Evolutionary conservation across 2,797 vertebrate genomes (phyloP).

Genomic region (Valencia hispanica): DNA sequence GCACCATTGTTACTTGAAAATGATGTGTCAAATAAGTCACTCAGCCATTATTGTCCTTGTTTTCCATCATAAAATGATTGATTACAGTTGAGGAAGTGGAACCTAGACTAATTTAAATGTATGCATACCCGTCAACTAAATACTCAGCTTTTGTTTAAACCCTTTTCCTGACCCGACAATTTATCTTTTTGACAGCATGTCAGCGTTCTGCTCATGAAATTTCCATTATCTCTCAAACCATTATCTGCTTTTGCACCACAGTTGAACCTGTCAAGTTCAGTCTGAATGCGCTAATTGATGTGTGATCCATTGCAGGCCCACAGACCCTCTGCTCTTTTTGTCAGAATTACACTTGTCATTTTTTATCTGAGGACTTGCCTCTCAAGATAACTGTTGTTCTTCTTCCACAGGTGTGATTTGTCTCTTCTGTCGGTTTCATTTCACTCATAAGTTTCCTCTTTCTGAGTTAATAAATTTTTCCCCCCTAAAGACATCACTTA

Average conservation of each 20-base stretch:
- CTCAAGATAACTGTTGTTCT: conserved; percentile 61
- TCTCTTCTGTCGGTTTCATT: conserved; percentile 45
- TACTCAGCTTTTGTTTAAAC: conserved; percentile 65
- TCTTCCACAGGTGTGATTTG: conserved; percentile 54
- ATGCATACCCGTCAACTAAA: conserved; percentile 67
- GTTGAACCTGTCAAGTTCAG: conserved; percentile 79
- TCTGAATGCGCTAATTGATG: conserved; percentile 77
- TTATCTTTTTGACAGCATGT: conserved; percentile 82
- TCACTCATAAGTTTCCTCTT: conserved; percentile 20
- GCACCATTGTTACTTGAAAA: conserved; percentile 28
- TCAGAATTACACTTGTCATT: conserved; percentile 83
- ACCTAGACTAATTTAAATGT: conserved; percentile 69
- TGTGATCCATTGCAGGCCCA: conserved; percentile 59
- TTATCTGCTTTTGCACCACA: conserved; percentile 75
- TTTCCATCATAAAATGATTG: conserved; percentile 60
- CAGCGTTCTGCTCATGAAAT: conserved; percentile 59
- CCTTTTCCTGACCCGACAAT: conserved; percentile 72
- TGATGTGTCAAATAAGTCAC: conserved; percentile 24
- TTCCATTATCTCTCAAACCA: conserved; percentile 75
- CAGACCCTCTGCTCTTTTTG: conserved; percentile 65
- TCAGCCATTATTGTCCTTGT: conserved; percentile 6
- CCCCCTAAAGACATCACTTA: conserved; percentile 1
- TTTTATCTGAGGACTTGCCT: conserved; percentile 71
- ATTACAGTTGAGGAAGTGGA: conserved; percentile 59
- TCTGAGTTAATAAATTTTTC: conserved; percentile 30